Conservation (phyloP, 64 coral and sea anemone genomes). For the Montipora capricornis region DNA sequence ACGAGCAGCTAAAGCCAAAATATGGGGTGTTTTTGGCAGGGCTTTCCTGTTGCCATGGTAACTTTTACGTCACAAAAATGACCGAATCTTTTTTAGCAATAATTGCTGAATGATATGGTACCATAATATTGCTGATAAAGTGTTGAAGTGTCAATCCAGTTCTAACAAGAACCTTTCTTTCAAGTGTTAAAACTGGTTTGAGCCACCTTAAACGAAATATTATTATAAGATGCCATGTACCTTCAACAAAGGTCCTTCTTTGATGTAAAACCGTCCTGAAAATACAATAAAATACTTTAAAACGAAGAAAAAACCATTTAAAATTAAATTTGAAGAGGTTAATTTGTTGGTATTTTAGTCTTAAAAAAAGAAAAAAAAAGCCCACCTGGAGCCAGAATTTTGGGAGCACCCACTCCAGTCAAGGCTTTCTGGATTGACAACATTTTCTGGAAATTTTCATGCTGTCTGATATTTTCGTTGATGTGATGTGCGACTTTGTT, state of each 20-base stretch:
- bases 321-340: background rate
- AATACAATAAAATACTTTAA: background rate
- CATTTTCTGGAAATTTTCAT: slow-evolving; percentile 99
- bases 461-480: slow-evolving; percentile 96
- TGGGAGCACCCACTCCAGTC: slow-evolving; percentile 97
- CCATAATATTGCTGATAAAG: too few relatives aligned
- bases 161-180: too few relatives aligned
- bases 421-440: slow-evolving; percentile 88
- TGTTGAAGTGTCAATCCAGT: too few relatives aligned
- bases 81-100: too few relatives aligned
- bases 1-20: too few relatives aligned
- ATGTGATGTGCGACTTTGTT: slow-evolving; percentile 97
- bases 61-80: too few relatives aligned
- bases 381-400: slow-evolving; percentile 93
- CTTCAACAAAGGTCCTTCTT: slow-evolving; percentile 95
- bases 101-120: too few relatives aligned
- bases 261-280: slow-evolving; percentile 92
- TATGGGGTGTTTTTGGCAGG: too few relatives aligned
- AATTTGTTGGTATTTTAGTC: background rate
- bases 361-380: background rate
- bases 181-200: too few relatives aligned
- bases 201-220: too few relatives aligned
- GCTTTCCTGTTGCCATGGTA: too few relatives aligned
- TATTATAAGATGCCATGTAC: slow-evolving; percentile 11
- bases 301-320: background rate